These are phyloP conservation scores for Papilio protenor DNA, from an alignment of 2,888 invertebrate genomes.

Conservation along the genomic window DNA sequence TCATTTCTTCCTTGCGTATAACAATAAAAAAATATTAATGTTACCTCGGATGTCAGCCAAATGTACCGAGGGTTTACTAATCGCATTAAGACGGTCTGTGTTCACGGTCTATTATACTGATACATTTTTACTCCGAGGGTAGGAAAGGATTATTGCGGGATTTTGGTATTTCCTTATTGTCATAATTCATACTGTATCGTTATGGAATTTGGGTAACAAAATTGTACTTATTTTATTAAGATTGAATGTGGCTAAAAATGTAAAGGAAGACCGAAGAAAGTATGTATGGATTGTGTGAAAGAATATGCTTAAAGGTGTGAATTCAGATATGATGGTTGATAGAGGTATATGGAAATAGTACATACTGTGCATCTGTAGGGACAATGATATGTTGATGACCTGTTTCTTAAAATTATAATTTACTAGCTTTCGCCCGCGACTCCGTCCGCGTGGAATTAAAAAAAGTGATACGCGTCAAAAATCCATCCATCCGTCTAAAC, in stretches of 20 bases:
- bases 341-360: background rate
- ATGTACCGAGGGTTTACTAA: conserved; percentile 67
- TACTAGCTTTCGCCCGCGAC: too few species aligned
- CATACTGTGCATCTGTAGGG: too few species aligned
- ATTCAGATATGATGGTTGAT: too few species aligned
- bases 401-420: too few species aligned
- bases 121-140: conserved; percentile 72
- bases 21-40: conserved; percentile 82
- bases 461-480: too few species aligned
- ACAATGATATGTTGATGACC: too few species aligned
- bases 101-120: conserved; percentile 80
- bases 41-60: conserved; percentile 61
- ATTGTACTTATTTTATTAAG: background rate
- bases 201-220: background rate
- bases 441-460: too few species aligned
- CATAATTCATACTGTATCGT: conserved; percentile 11
- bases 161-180: conserved; percentile 23
- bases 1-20: conserved; percentile 71
- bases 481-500: too few species aligned
- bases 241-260: too few species aligned
- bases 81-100: conserved; percentile 74
- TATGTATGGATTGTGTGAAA: too few species aligned
- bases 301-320: too few species aligned
- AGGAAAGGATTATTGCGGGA: conserved; percentile 60
- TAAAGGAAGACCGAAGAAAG: too few species aligned